Evolutionary conservation across 2,888 invertebrate species (phyloP).

Genomic region (Leptura quadrifasciata): DNA sequence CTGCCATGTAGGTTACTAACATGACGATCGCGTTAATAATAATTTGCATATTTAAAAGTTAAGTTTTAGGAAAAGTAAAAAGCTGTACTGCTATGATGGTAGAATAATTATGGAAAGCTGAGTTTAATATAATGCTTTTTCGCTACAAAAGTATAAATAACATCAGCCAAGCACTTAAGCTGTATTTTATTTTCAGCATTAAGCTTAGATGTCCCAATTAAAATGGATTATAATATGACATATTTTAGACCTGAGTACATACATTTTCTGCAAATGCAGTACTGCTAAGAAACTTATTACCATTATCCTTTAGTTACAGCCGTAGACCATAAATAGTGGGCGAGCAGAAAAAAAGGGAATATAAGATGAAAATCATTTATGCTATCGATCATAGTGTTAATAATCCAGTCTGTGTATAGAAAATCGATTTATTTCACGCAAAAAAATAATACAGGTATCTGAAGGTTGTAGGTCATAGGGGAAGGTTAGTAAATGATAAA

Average conservation of each 20-base stretch:
- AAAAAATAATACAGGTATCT: too few relatives aligned
- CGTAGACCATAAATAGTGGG: too few relatives aligned
- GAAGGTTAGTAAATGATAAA: too few relatives aligned
- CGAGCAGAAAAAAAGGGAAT: too few relatives aligned
- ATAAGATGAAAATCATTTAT: too few relatives aligned
- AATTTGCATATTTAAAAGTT: slow-evolving; percentile 1
- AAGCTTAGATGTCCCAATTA: not conserved
- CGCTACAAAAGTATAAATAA: not conserved
- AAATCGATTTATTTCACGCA: too few relatives aligned
- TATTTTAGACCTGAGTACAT: not conserved
- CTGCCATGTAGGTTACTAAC: not conserved
- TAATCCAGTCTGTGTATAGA: too few relatives aligned
- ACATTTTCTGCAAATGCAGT: not conserved
- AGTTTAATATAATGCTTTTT: not conserved
- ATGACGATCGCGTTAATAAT: not conserved
- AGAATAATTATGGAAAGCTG: not conserved
- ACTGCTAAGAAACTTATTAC: not conserved
- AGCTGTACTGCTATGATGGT: not conserved
- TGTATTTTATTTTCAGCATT: not conserved
- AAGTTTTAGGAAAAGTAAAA: too few relatives aligned
- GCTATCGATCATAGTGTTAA: too few relatives aligned
- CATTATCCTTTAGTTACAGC: too few relatives aligned
- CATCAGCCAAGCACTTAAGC: not conserved
- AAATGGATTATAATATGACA: not conserved
- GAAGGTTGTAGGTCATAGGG: too few relatives aligned